Base-by-base conservation (phyloP, 2,888 invertebrate genomes). In the Leptopterna dolabrata region DNA sequence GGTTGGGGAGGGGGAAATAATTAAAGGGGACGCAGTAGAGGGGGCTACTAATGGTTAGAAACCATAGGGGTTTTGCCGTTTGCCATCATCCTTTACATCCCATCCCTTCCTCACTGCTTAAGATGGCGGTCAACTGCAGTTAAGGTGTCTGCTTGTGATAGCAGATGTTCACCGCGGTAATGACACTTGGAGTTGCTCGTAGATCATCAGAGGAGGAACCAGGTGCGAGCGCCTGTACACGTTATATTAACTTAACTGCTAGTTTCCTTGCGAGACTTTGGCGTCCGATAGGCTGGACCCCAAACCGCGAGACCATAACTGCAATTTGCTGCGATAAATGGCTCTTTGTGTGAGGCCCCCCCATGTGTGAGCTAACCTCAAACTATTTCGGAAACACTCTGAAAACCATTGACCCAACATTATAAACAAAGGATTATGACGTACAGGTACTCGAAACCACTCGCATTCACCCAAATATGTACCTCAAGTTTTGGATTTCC, bases 141-240 rank as follows among this genome's bases (percentile, higher is more conserved):
- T 85, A 73, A 63, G 85, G 47, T 73, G 16, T 76, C 73, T 85
- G 43, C 78, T 86, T 86, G 76, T 86, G 86, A 51, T 36, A 45
- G 76, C 86, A 86, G 86, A 86, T 86, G 86, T 86, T 86, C 71
- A 45, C 76, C 70, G 14, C 70, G 84, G 78, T 86, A 86, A 86
- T 86, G 86, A 86, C 78, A 86, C 86, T 86, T 86, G 76, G 78
- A 86, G 86, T 86, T 86, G 47, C 14, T 43, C 47, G 63, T 86
- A 86, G 76, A 86, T 86, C 86, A 86, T 43, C 73, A 36, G 13
- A n/a, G 73, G 36, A 27, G 30, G 84, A 41, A 47, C 45, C 86
- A 78, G 78, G 86, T 78, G 86, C 78, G 45, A n/a, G 9, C 73
- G 73, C 45, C 45, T 85, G 45, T 55, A 45, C 43, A 78, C 45